These are phyloP conservation scores for Eleutherodactylus coqui DNA, from an alignment of 2,797 vertebrate genomes.

Conservation along the genomic window DNA sequence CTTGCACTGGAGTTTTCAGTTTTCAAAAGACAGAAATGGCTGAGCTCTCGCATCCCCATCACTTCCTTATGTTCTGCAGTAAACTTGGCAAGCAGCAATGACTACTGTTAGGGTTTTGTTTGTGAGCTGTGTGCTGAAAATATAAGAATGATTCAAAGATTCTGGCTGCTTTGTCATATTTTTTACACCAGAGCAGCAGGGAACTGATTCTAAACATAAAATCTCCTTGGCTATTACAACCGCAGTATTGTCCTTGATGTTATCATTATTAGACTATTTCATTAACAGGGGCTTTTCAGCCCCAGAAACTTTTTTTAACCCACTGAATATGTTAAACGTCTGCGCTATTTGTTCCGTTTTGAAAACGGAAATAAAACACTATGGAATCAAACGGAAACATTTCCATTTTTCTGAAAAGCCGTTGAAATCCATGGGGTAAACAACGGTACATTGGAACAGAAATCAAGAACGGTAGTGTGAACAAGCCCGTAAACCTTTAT, in stretches of 20 bases:
- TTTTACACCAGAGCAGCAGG: too few species aligned
- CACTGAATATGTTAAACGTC: too few species aligned
- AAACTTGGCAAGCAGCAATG: conserved; percentile 10
- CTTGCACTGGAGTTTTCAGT: neutral
- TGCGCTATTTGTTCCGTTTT: too few species aligned
- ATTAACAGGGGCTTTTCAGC: too few species aligned
- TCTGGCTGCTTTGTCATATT: neutral
- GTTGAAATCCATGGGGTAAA: too few species aligned
- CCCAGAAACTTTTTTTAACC: too few species aligned
- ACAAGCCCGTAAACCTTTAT: too few species aligned
- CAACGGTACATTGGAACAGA: too few species aligned
- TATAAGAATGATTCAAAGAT: conserved; percentile 16
- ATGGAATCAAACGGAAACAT: too few species aligned
- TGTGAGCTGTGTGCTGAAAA: conserved; percentile 1
- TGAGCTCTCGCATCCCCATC: neutral
- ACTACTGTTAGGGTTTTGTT: conserved; percentile 16
- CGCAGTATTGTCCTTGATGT: neutral
- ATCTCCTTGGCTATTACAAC: neutral
- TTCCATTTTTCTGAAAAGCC: too few species aligned
- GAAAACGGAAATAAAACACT: too few species aligned
- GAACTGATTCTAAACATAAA: neutral
- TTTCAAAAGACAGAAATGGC: neutral
- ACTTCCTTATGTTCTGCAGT: conserved; percentile 14
- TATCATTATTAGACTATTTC: neutral
- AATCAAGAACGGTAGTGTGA: too few species aligned